A percentile compares a stretch with the other conserved stretches of the same genome.
These are phyloP conservation scores for Pseudorectes ferrugineus DNA, from an alignment of 2,113 vertebrate species.

Conservation along the genomic window DNA sequence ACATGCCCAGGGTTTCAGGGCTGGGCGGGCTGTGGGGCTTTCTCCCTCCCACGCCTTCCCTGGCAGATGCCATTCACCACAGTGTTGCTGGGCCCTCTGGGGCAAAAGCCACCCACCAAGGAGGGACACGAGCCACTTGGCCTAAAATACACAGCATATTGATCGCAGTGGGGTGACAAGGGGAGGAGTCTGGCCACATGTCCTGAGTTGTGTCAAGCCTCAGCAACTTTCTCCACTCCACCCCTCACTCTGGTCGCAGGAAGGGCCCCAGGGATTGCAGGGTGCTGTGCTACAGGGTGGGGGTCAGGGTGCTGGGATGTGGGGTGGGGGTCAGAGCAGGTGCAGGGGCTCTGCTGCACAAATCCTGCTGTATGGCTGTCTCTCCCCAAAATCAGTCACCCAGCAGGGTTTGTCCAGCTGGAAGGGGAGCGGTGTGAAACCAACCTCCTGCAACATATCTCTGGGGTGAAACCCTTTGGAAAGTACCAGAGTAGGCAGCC, in stretches of 20 bases:
- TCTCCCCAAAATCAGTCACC: background rate
- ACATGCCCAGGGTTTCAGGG: fast-evolving
- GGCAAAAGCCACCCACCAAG: background rate
- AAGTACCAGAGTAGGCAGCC: background rate
- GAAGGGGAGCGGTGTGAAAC: background rate
- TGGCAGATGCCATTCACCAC: fast-evolving
- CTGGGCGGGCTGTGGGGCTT: background rate
- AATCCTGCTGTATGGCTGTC: background rate
- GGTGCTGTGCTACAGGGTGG: background rate
- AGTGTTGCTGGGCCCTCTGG: background rate
- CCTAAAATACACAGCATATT: background rate
- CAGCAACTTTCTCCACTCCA: background rate
- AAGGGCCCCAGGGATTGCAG: background rate
- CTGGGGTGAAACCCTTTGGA: background rate
- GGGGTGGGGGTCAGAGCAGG: background rate
- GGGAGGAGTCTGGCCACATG: fast-evolving
- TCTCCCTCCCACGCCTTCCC: background rate
- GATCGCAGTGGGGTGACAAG: background rate
- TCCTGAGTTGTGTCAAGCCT: background rate
- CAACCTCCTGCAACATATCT: background rate
- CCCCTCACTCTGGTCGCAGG: background rate
- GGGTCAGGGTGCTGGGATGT: background rate
- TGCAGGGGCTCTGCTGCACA: fast-evolving
- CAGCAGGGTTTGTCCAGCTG: background rate
- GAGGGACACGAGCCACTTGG: background rate